These are phyloP conservation scores for Montifringilla adamsi DNA, from an alignment of 2,113 vertebrate species.

Conservation along the genomic window DNA sequence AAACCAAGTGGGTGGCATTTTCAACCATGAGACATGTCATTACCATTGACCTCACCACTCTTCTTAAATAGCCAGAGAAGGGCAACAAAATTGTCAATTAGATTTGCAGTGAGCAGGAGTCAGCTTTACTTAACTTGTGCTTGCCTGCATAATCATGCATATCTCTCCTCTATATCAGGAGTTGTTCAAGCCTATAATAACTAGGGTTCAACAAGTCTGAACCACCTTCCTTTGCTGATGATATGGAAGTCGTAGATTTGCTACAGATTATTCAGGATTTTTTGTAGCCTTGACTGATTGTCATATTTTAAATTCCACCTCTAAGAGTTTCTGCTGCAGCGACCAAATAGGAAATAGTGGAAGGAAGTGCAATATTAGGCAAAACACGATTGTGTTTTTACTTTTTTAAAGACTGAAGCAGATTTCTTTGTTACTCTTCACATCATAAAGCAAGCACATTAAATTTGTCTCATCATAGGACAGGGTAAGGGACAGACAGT, in stretches of 20 bases:
- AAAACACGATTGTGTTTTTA: neutral
- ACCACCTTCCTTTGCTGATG: slow-evolving; percentile 66
- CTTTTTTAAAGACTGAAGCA: neutral
- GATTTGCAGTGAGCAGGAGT: slow-evolving; percentile 63
- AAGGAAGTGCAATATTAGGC: neutral
- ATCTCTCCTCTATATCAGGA: slow-evolving; percentile 66
- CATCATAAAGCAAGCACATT: neutral
- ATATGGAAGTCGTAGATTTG: slow-evolving; percentile 70
- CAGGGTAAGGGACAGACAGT: neutral
- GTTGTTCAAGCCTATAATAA: slow-evolving; percentile 73
- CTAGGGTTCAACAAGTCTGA: slow-evolving; percentile 73
- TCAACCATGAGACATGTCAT: slow-evolving; percentile 70
- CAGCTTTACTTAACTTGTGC: slow-evolving; percentile 65
- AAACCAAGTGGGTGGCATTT: slow-evolving; percentile 65
- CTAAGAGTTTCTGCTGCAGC: neutral
- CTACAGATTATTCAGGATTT: slow-evolving; percentile 56
- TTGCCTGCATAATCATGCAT: slow-evolving; percentile 74
- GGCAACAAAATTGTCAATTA: slow-evolving; percentile 81
- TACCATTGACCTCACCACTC: slow-evolving; percentile 77
- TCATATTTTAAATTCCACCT: slow-evolving; percentile 52
- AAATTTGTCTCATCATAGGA: neutral
- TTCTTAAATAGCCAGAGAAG: slow-evolving; percentile 78
- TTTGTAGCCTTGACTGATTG: slow-evolving; percentile 43
- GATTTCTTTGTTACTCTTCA: neutral
- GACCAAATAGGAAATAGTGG: neutral